Evolutionary conservation across 1,140 invertebrate genomes (phyloP).

Genomic region (Neodiprion fabricii): DNA sequence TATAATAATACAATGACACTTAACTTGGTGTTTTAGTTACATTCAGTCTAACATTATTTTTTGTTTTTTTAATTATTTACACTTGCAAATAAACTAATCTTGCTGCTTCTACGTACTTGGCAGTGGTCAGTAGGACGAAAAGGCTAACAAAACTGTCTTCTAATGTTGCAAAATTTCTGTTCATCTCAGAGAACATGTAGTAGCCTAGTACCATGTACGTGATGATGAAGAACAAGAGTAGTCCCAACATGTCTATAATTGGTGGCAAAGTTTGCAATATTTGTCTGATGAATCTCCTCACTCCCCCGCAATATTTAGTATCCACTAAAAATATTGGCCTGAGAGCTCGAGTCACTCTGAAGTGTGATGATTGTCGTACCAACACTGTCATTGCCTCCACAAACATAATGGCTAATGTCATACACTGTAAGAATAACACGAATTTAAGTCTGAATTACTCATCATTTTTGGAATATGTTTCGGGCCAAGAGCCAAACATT

Average conservation of each 20-base stretch:
- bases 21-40: constrained; percentile 4
- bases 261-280: constrained; percentile 87
- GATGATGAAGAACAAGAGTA: constrained; percentile 86
- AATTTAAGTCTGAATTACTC: background rate
- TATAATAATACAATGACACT: background rate
- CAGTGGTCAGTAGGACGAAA: constrained; percentile 89
- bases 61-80: background rate
- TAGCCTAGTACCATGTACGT: constrained; percentile 85
- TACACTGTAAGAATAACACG: constrained; percentile 65
- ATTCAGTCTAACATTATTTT: constrained; percentile 8
- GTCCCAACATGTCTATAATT: constrained; percentile 86
- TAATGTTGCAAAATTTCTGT: constrained; percentile 80
- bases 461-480: background rate
- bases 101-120: constrained; percentile 75
- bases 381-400: constrained; percentile 84
- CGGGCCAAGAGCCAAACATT: too few relatives aligned
- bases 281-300: constrained; percentile 75
- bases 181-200: constrained; percentile 80
- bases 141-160: constrained; percentile 87
- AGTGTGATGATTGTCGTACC: constrained; percentile 83
- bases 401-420: constrained; percentile 84
- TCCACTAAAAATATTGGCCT: constrained; percentile 91
- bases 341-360: constrained; percentile 84
- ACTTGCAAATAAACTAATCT: too few relatives aligned
- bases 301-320: constrained; percentile 81